Conservation (phyloP, 2,113 vertebrate genomes). For the Nettapus auritus region DNA sequence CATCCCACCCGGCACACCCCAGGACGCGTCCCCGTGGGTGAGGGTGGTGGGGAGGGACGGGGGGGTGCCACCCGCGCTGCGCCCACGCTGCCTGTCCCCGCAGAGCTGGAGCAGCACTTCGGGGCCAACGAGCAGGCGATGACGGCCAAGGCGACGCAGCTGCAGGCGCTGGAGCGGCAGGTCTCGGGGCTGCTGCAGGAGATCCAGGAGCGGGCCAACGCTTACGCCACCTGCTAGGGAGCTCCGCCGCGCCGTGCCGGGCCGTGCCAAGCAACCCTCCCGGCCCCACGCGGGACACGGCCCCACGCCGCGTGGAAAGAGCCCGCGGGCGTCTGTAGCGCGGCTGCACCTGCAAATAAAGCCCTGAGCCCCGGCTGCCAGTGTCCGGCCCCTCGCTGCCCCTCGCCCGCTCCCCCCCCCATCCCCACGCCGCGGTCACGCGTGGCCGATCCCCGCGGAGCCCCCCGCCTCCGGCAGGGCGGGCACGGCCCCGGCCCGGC, state of each 20-base stretch:
- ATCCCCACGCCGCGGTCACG: not conserved
- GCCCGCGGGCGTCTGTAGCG: not conserved
- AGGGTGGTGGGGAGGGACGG: fast-evolving
- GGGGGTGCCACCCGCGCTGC: not conserved
- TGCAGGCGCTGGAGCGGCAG: constrained; percentile 75
- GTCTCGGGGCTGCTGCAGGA: constrained; percentile 72
- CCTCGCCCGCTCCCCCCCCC: too few species aligned
- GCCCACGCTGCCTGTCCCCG: fast-evolving
- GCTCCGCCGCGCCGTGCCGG: not conserved
- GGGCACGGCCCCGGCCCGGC: not conserved
- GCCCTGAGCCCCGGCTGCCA: not conserved
- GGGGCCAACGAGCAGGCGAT: constrained; percentile 78
- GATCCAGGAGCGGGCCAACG: constrained; percentile 69
- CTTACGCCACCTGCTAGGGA: constrained; percentile 78
- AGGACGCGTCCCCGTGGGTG: not conserved
- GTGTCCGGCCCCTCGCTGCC: not conserved
- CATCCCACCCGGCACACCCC: fast-evolving
- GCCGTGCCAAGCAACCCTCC: not conserved
- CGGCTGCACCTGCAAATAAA: not conserved
- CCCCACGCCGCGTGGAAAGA: not conserved
- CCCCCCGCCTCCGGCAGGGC: constrained; percentile 45
- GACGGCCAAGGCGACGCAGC: constrained; percentile 71
- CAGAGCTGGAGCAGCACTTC: constrained; percentile 83
- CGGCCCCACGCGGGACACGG: not conserved
- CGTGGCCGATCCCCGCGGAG: not conserved